Evolutionary conservation across 2,113 vertebrate genomes (phyloP).

Genomic region (Gadus chalcogrammus): DNA sequence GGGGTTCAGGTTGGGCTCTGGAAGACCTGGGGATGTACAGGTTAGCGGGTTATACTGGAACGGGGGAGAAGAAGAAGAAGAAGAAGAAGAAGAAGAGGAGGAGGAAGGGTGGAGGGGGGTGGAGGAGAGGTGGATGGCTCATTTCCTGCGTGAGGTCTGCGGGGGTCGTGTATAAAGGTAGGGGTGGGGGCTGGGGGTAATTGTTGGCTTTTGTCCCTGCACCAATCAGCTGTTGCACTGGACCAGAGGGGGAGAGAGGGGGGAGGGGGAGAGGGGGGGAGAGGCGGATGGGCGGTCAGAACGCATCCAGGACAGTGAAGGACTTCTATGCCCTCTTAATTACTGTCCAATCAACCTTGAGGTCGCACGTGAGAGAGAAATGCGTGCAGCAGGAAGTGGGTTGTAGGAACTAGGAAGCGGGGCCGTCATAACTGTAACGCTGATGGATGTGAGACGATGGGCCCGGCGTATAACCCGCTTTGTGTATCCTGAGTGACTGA

Average conservation of each 20-base stretch:
- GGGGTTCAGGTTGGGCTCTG: no score
- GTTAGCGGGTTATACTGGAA: not conserved
- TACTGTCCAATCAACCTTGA: not conserved
- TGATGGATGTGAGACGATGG: no score
- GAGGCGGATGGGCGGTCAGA: not conserved
- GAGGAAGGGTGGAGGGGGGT: conserved; percentile 24
- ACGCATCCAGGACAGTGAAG: not conserved
- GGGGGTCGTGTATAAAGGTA: conserved; percentile 25
- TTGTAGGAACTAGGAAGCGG: no score
- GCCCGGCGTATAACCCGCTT: no score
- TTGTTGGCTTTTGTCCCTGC: conserved; percentile 54
- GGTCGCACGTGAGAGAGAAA: not conserved
- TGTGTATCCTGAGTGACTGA: no score
- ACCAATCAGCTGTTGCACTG: conserved; percentile 51
- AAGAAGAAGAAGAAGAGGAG: not conserved
- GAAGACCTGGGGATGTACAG: not conserved
- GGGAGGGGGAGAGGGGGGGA: not conserved
- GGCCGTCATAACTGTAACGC: no score
- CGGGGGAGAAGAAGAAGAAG: not conserved
- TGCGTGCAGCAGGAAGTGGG: no score
- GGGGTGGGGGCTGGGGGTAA: conserved; percentile 24
- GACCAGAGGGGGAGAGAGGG: conserved; percentile 1
- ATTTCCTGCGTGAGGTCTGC: conserved; percentile 54
- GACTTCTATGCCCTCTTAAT: not conserved
- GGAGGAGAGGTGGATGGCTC: conserved; percentile 33